Base-by-base conservation (phyloP, 2,797 vertebrate species). In the Pachyuromys duprasi region DNA sequence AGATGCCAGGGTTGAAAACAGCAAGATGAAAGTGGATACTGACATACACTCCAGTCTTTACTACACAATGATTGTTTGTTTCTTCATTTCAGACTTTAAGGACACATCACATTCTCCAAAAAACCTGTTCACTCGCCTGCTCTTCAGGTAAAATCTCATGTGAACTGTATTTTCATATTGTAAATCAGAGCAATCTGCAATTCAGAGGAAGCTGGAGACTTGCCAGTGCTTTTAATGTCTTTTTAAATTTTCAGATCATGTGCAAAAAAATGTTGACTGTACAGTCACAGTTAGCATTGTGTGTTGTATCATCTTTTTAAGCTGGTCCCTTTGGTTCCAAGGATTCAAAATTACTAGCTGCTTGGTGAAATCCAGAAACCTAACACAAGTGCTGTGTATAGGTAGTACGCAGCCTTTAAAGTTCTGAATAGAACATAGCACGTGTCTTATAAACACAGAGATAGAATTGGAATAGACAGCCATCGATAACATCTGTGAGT, bases 391-490 rank as follows among this genome's bases (percentile, higher is more conserved):
- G 8, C 7, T 65, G 5, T 7, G 5, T 75, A 8, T 42, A 67
- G 79, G 94, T 89, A 81, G 6, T 26, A 36, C 24, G 12, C 69
- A 45, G 12, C 7, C 31, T 18, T 94, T 57, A 74, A 53, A 42
- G 1, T 93, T 93, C 69, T 86, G 83, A 55, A 14, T 62, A 31
- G 87, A 89, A 76, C 26, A 39, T 33, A 42, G 17, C 45, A 57
- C 4, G 31, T 94, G 57, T 91, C 82, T 82, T 74, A 26, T 78
- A 91, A 93, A 45, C 24, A 33, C 12, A 31, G 4, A n/a, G 36
- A 33, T 53, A 39, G 53, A 86, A 93, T 72, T 84, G 63, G 55
- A 83, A 83, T 78, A 91, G 87, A 69, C 49, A 93, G 39, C 28
- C 70, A n/a, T 57, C 62, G 69, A 69, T 92, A 89, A 90, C 9